Evolutionary conservation across 2,113 vertebrate species (phyloP), one percentile per base, ranked within the genome.

Genomic region (Sterrhoptilus dennistouni): DNA sequence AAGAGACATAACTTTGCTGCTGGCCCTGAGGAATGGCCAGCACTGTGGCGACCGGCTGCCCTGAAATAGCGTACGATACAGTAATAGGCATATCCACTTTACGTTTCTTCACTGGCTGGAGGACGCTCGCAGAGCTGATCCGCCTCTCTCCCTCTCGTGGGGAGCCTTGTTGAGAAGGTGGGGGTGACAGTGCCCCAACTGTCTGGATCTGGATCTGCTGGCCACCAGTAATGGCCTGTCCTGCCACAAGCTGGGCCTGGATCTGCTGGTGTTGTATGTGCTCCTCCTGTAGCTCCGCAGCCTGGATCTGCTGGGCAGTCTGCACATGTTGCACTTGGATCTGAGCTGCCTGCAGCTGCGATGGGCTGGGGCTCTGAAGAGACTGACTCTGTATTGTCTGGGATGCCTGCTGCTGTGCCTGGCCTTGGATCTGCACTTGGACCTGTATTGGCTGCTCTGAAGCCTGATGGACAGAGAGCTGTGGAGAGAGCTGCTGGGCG

Each of bases 171-270:
- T 98, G 98, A 84, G 98, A 97, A 50, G 98, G 98, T 44, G 98
- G 98, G 40, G 98, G 99, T 50, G 99, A 99, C 95, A 99, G 98
- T 15, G 99, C 98, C 91, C 99, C 99, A 7, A 99, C 99, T 23
- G 99, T 99, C 90, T 99, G 99, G 93, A 99, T 99, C 97, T 99
- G 99, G 95, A 99, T 99, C 97, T 99, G 99, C 91, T 99, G 99
- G 38, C 99, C 98, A 70, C 98, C 98, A 28, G 98, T 97, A 79
- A 98, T 98, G 65, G 99, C 98, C 79, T 98, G 98, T 86, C 98
- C 98, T 53, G 99, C 99, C 93, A 99, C 98, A 56, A 99, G 96
- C 96, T 99, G 99, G 25, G 99, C 99, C 96, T 99, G 99, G 95
- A 99, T 99, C 98, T 99, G 99, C 96, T 99, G 99, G 85, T 99